Evolutionary conservation across 2,797 vertebrate genomes (phyloP), one percentile per base, ranked within the genome.

Genomic region (Halcyon smyrnensis): DNA sequence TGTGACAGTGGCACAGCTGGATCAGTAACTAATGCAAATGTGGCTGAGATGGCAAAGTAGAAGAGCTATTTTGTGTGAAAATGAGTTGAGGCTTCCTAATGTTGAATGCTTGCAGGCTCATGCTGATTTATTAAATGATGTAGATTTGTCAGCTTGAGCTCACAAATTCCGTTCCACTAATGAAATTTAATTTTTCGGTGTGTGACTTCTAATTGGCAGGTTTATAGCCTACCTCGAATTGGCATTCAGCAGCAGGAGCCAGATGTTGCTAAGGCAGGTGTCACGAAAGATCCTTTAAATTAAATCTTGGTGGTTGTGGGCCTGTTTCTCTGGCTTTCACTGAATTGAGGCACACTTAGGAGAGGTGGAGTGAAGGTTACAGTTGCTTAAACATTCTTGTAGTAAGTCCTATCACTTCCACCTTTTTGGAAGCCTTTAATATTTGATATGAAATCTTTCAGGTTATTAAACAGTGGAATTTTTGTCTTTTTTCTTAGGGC

Each of bases 141-240:
- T 56, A 71, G 75, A 32, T 79, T 62, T 96, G 81, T 82, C 88
- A 92, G 73, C 69, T 79, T 92, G 91, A 89, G 63, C 70, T 95
- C 87, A 36, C 78, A 84, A 67, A 82, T 95, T 94, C 79, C 65
- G n/a, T 88, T 90, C 59, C 73, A 65, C 74, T 96, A 94, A 90
- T 86, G 89, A 88, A 90, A 85, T 84, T 63, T 57, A 87, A 87
- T 91, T 87, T 87, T 89, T 95, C 14, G n/a, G 32, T 73, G 43
- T 25, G 1, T 90, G 64, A 62, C 84, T 95, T 90, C 64, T 87
- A 92, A 78, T 57, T 91, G 82, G 57, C 62, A 89, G 73, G 57
- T 89, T 90, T 81, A 87, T 51, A 87, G 67, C 57, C 39, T 77
- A 70, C 32, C 5, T 85, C 51, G 13, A 82, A 45, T 59, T 78